Conservation (phyloP, 1,140 invertebrate genomes). For the Apocrypta bakeri region DNA sequence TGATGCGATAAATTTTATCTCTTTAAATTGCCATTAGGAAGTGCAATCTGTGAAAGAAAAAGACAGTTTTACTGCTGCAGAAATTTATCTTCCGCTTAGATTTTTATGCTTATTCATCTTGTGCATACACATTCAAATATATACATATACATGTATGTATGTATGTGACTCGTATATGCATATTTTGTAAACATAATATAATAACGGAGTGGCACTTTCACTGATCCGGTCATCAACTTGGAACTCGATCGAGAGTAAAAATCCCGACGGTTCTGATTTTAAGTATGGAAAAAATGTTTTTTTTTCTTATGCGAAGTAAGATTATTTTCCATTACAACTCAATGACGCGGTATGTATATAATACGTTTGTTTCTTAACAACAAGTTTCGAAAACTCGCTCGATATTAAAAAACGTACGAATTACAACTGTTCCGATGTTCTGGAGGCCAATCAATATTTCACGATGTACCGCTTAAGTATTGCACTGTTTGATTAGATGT, state of each 20-base stretch:
- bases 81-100: slow-evolving; percentile 3
- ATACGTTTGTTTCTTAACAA: no score
- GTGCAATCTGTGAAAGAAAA: neutral
- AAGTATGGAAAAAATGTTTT: no score
- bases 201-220: slow-evolving; percentile 29
- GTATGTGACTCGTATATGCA: neutral
- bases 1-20: neutral
- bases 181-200: neutral
- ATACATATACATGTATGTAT: neutral
- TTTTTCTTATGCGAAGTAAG: no score
- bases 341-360: no score
- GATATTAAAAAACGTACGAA: no score
- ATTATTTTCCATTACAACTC: no score
- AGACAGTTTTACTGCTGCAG: neutral
- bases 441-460: no score
- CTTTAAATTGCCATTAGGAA: neutral
- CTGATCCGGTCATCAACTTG: slow-evolving; percentile 38
- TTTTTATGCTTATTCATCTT: neutral
- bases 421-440: no score
- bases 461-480: no score
- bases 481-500: no score
- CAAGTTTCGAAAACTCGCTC: no score
- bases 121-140: neutral
- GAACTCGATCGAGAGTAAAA: slow-evolving; percentile 5
- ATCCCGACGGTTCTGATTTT: neutral